Conservation (phyloP, 1,140 invertebrate species). For the Meloidogyne hapla region DNA sequence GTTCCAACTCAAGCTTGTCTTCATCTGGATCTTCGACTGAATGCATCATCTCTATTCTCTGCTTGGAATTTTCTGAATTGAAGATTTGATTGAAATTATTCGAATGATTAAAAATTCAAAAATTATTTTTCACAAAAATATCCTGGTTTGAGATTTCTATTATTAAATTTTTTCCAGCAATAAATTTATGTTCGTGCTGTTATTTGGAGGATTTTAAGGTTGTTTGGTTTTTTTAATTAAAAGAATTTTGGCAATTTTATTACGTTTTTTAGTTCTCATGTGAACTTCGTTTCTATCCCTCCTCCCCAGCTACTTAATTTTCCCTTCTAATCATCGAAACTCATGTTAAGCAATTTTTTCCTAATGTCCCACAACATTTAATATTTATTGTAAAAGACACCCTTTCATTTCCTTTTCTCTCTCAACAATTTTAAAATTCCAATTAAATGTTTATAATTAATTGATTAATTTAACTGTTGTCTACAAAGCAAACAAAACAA, state of each 20-base stretch:
- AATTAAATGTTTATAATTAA: not conserved
- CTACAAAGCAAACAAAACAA: not conserved
- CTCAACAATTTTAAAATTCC: not conserved
- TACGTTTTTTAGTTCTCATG: not conserved
- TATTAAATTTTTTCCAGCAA: not conserved
- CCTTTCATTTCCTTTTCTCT: not conserved
- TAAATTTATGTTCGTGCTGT: not conserved
- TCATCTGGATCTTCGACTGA: not conserved
- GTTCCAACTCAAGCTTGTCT: not conserved
- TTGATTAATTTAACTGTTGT: not conserved
- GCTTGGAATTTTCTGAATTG: not conserved
- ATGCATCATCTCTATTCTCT: not conserved
- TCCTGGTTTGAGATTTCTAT: not conserved
- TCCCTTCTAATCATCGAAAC: too few relatives aligned
- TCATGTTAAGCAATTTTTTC: too few relatives aligned
- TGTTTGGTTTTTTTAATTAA: not conserved
- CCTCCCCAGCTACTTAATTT: too few relatives aligned
- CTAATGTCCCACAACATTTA: too few relatives aligned
- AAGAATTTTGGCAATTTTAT: not conserved
- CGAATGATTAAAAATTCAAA: not conserved
- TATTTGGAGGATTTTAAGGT: not conserved
- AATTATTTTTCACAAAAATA: not conserved
- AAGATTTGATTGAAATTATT: constrained; percentile 1
- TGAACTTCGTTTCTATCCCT: too few relatives aligned
- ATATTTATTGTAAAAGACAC: not conserved